phyloP scores from a whole-genome alignment of 2,797 vertebrate genomes.

The Gymnodraco acuticeps region DNA sequence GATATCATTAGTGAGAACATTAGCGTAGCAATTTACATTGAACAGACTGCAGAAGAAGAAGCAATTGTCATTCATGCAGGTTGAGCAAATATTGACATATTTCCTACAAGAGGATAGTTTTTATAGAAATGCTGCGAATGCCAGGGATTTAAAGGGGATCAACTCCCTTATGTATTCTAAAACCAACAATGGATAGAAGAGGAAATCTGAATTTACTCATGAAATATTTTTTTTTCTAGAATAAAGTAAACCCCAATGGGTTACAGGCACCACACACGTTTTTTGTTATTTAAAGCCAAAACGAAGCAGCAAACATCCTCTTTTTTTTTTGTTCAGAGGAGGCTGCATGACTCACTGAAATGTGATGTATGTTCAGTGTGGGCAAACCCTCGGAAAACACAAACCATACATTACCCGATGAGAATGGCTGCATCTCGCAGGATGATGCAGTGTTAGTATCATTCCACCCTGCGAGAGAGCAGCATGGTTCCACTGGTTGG shows the following conservation, averaged over 20 bases:
- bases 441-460: constrained; percentile 40
- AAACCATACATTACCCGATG: constrained; percentile 21
- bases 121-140: not conserved
- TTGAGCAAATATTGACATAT: not conserved
- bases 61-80: not conserved
- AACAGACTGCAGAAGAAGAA: not conserved
- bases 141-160: not conserved
- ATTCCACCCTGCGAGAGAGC: constrained; percentile 55
- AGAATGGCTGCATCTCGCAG: constrained; percentile 42
- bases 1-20: not conserved
- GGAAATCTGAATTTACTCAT: constrained; percentile 24
- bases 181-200: not conserved
- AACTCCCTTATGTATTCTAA: not conserved
- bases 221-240: constrained; percentile 2
- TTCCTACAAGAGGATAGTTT: not conserved
- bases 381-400: constrained; percentile 25
- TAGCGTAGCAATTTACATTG: not conserved
- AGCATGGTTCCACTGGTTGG: constrained; percentile 71
- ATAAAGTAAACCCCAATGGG: constrained; percentile 4
- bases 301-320: constrained; percentile 8
- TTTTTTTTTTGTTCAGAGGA: constrained; percentile 24
- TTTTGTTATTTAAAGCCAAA: constrained; percentile 29
- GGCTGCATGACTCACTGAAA: constrained; percentile 41
- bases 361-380: constrained; percentile 15
- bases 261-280: not conserved